Evolutionary conservation across 2,888 invertebrate genomes (phyloP), one percentile per base, ranked within the genome.

Genomic region (Embidobia sp.): DNA sequence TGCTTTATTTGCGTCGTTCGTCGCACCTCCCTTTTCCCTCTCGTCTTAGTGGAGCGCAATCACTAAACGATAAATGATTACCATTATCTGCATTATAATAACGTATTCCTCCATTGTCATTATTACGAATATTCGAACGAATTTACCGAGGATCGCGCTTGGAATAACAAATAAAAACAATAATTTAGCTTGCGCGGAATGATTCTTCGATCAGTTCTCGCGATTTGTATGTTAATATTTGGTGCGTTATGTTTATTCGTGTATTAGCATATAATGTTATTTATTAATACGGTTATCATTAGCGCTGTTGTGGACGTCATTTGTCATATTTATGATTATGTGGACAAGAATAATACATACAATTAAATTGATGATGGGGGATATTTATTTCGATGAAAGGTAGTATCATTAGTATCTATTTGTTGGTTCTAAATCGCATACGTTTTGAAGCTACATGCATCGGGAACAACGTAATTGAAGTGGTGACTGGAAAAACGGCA

Each of bases 1-100:
- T 76, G 69, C 63, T 57, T 76, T 76, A 69, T 76, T 76, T 64
- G 64, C 48, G 61, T 8, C 61, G 40, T 66, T 44, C 57, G 31
- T 33, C 10, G 40, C 53, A 51, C 64, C 64, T 15, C 18, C 22
- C 2, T 40, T 48, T 40, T 29, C 40, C 10, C 8, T 22, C 15
- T 51, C 18, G 15, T 27, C 13, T 15, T 7, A 42, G 4, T 22
- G 46, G 29, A 61, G 42, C 46, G 57, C 51, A 46, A 59, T 16
- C 33, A 42, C 48, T 61, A 61, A 74, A 61, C 61, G 67, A 67
- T 61, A 73, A 59, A 57, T 51, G 57, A 73, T 73, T 66, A 37
- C 51, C 57, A 19, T 53, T 51, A 57, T 51, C 48, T 31, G 2
- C 48, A 64, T 73, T 64, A 64, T 59, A 57, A 73, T 64, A 64